Evolutionary conservation across 2,888 invertebrate species (phyloP).

Genomic region (Lepeophtheirus nordmannii): DNA sequence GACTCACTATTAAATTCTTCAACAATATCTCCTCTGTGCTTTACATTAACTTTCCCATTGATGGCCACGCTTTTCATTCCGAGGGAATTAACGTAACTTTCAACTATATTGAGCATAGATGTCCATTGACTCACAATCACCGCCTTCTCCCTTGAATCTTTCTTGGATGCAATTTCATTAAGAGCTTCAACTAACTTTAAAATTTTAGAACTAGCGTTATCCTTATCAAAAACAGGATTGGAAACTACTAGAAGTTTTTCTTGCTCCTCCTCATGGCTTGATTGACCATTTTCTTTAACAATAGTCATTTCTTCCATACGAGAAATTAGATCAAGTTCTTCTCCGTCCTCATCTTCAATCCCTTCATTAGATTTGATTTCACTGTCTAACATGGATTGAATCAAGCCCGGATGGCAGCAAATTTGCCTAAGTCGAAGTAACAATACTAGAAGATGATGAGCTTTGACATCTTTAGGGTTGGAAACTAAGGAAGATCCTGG

Average conservation of each 20-base stretch:
- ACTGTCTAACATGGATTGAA: slow-evolving; percentile 46
- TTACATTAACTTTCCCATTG: slow-evolving; percentile 56
- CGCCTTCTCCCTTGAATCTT: slow-evolving; percentile 45
- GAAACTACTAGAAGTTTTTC: slow-evolving; percentile 48
- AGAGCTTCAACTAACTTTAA: slow-evolving; percentile 27
- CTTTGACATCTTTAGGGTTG: slow-evolving; percentile 33
- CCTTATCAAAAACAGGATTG: slow-evolving; percentile 53
- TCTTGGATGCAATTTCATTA: slow-evolving; percentile 11
- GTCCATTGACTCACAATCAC: slow-evolving; percentile 91
- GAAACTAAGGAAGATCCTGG: neutral
- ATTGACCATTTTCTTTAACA: slow-evolving; percentile 28
- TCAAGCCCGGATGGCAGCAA: slow-evolving; percentile 72
- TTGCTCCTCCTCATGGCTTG: slow-evolving; percentile 38
- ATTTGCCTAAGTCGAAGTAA: slow-evolving; percentile 70
- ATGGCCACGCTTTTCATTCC: slow-evolving; percentile 48
- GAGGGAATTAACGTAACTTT: slow-evolving; percentile 43
- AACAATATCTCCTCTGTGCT: slow-evolving; percentile 52
- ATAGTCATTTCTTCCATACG: slow-evolving; percentile 45
- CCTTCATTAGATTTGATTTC: slow-evolving; percentile 35
- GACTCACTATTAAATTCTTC: slow-evolving; percentile 50
- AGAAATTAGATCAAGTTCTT: slow-evolving; percentile 45
- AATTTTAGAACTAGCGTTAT: slow-evolving; percentile 49
- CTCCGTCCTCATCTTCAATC: slow-evolving; percentile 35
- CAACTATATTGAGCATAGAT: slow-evolving; percentile 56
- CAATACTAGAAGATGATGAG: slow-evolving; percentile 56